phyloP scores from a whole-genome alignment of 2,113 vertebrate species.

The Lonchura striata region DNA sequence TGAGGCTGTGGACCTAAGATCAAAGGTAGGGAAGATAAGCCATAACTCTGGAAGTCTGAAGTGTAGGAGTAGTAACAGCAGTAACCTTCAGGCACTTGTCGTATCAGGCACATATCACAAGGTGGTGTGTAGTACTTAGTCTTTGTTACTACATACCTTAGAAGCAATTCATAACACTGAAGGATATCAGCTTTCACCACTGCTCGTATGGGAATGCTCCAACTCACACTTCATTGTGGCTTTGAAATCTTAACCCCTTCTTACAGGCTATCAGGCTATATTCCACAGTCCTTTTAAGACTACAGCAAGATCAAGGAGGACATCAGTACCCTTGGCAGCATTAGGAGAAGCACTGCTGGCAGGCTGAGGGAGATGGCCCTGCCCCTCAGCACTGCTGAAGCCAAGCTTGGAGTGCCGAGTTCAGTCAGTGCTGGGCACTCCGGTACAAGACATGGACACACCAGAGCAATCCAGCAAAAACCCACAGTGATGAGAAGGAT shows the following conservation, averaged over 20 bases:
- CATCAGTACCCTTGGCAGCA: neutral
- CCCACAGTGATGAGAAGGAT: neutral
- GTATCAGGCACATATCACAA: neutral
- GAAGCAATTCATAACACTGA: neutral
- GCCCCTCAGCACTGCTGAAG: neutral
- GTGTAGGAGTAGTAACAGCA: neutral
- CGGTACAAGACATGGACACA: neutral
- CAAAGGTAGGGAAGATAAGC: neutral
- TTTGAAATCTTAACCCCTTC: neutral
- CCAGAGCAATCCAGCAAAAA: neutral
- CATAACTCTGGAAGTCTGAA: neutral
- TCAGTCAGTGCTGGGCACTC: neutral
- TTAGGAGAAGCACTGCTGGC: neutral
- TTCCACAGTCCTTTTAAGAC: neutral
- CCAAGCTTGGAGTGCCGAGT: neutral
- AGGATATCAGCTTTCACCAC: neutral
- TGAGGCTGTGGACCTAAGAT: neutral
- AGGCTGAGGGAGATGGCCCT: neutral
- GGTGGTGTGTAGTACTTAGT: neutral
- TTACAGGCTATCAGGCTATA: neutral
- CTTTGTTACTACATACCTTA: neutral
- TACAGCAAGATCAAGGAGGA: neutral
- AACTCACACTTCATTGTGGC: neutral
- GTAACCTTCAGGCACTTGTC: neutral
- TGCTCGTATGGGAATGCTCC: neutral